Evolutionary conservation across 2,113 vertebrate genomes (phyloP).

Genomic region (Anoplopoma fimbria): DNA sequence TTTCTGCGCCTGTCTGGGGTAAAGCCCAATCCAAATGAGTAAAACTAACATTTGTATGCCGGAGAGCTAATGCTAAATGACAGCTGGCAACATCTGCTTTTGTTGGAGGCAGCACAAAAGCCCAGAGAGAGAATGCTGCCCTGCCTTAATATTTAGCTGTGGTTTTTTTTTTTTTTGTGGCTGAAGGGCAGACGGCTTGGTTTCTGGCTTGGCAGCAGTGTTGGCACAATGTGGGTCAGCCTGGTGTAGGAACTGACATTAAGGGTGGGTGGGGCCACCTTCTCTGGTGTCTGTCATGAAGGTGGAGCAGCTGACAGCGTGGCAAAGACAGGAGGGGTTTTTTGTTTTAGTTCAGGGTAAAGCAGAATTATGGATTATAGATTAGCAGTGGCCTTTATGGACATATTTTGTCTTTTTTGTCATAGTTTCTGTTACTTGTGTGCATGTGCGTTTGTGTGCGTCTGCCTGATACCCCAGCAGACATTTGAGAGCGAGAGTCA

Average conservation of each 20-base stretch:
- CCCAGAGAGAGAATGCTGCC: conserved; percentile 25
- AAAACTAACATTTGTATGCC: conserved; percentile 39
- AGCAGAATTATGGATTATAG: neutral
- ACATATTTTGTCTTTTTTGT: neutral
- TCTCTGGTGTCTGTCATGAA: conserved; percentile 34
- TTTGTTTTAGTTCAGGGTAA: conserved; percentile 18
- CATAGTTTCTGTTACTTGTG: neutral
- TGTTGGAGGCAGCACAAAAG: conserved; percentile 43
- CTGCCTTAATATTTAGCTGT: conserved; percentile 62
- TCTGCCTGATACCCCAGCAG: neutral
- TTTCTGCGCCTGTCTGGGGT: neutral
- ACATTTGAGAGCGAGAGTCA: neutral
- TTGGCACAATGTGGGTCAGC: conserved; percentile 57
- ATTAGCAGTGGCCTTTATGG: neutral
- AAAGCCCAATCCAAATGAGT: conserved; percentile 35
- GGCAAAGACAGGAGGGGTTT: conserved; percentile 9
- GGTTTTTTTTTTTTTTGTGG: conserved; percentile 45
- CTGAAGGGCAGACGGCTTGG: conserved; percentile 57
- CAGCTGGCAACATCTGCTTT: conserved; percentile 67
- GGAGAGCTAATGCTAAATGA: conserved; percentile 48
- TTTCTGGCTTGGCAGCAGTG: conserved; percentile 53
- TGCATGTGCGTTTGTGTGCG: neutral
- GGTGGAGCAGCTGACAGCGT: conserved; percentile 5
- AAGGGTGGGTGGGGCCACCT: conserved; percentile 42
- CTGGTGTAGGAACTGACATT: conserved; percentile 63